Evolutionary conservation across 2,888 invertebrate species (phyloP).

Genomic region (Troides aeacus): DNA sequence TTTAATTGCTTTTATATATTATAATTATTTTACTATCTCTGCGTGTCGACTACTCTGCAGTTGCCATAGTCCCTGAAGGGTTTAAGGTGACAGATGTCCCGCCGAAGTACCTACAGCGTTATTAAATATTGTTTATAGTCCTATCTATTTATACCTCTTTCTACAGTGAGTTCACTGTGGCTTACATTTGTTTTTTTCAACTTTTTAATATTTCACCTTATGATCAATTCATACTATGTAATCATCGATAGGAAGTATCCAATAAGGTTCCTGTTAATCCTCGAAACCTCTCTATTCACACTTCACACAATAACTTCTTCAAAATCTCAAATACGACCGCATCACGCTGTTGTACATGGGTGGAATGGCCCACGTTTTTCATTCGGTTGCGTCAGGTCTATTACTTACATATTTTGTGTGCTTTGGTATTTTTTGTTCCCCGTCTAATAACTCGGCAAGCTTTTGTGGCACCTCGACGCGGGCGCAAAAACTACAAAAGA

Average conservation of each 20-base stretch:
- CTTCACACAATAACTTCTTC: conserved; percentile 63
- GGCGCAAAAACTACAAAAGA: conserved; percentile 80
- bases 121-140: too few species aligned
- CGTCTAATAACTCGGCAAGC: conserved; percentile 76
- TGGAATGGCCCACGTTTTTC: conserved; percentile 52
- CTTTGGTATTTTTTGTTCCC: conserved; percentile 71
- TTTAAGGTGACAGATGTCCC: too few species aligned
- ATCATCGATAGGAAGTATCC: conserved; percentile 2
- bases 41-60: too few species aligned
- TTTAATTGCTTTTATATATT: too few species aligned
- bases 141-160: too few species aligned
- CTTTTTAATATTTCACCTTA: background rate
- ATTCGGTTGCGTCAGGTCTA: conserved; percentile 64
- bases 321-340: conserved; percentile 66
- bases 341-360: conserved; percentile 62
- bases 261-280: conserved; percentile 10
- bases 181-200: too few species aligned
- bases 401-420: conserved; percentile 62
- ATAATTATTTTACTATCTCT: too few species aligned
- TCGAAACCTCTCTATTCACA: conserved; percentile 41
- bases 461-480: conserved; percentile 77
- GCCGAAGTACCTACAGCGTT: too few species aligned
- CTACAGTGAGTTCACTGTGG: too few species aligned
- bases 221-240: background rate
- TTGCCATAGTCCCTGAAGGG: too few species aligned